Conservation (phyloP, 2,888 invertebrate species). For the Cryptops parisi region DNA sequence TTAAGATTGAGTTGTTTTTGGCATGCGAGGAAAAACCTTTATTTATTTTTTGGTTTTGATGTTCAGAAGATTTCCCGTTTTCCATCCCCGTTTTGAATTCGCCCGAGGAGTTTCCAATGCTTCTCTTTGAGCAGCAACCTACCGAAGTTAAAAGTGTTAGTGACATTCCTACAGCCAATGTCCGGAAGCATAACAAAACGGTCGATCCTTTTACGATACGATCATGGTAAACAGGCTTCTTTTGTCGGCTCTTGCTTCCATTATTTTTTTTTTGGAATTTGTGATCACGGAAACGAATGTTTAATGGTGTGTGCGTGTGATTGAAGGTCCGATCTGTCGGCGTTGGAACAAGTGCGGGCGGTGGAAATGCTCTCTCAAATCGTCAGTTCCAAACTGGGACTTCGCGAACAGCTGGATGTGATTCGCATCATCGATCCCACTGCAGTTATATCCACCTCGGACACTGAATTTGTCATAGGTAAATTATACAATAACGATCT, state of each 20-base stretch:
- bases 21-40: no score
- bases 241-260: no score
- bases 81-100: neutral
- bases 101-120: neutral
- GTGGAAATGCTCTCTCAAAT: slow-evolving; percentile 27
- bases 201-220: neutral
- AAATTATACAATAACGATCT: no score
- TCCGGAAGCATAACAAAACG: neutral
- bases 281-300: no score
- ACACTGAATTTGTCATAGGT: slow-evolving; percentile 29
- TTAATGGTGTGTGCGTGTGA: no score
- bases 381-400: slow-evolving; percentile 26
- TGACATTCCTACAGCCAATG: neutral
- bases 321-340: slow-evolving; percentile 23
- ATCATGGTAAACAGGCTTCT: neutral
- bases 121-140: no score
- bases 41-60: no score
- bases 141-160: neutral
- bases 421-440: slow-evolving; percentile 28
- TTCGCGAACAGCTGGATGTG: slow-evolving; percentile 29
- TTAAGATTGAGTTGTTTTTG: no score
- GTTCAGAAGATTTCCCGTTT: neutral
- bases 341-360: slow-evolving; percentile 23
- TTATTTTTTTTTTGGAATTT: no score
- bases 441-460: slow-evolving; percentile 24